These are phyloP conservation scores for Dicyrtomina minuta DNA, from an alignment of 2,888 invertebrate species.

Conservation along the genomic window DNA sequence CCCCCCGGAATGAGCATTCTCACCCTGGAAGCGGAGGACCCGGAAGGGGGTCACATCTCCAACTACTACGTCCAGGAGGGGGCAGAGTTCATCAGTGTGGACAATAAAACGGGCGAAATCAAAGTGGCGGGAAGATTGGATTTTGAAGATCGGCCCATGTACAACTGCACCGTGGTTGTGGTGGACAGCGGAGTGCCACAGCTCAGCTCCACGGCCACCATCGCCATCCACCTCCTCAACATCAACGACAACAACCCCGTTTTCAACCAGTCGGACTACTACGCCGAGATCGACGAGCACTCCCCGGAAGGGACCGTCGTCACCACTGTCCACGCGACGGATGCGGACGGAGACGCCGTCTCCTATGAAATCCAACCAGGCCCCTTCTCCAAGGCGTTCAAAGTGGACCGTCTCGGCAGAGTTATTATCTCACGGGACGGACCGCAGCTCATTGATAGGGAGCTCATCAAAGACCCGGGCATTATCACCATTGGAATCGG, in stretches of 20 bases:
- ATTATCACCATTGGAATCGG: constrained; percentile 32
- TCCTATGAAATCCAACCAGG: constrained; percentile 49
- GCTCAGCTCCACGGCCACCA: constrained; percentile 73
- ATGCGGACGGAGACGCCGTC: constrained; percentile 75
- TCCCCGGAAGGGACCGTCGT: constrained; percentile 71
- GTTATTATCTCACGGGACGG: constrained; percentile 68
- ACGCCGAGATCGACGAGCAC: constrained; percentile 74
- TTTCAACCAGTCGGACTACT: constrained; percentile 69
- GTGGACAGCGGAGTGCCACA: constrained; percentile 86
- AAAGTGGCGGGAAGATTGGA: constrained; percentile 65
- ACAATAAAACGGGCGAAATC: constrained; percentile 76
- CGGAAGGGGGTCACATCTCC: constrained; percentile 75
- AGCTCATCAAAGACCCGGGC: constrained; percentile 57
- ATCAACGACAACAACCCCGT: constrained; percentile 84
- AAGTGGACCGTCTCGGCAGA: constrained; percentile 65
- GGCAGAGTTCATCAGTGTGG: constrained; percentile 75
- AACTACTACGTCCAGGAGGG: constrained; percentile 69
- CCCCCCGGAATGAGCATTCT: constrained; percentile 75
- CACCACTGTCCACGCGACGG: constrained; percentile 71
- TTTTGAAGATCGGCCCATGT: constrained; percentile 73
- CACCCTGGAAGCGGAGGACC: constrained; percentile 75
- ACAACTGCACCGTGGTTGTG: constrained; percentile 78
- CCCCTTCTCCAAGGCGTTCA: constrained; percentile 71
- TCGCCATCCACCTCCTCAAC: constrained; percentile 76
- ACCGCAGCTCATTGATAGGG: constrained; percentile 75